These are phyloP conservation scores for Atethmia centrago DNA, from an alignment of 2,888 invertebrate genomes.

Conservation along the genomic window DNA sequence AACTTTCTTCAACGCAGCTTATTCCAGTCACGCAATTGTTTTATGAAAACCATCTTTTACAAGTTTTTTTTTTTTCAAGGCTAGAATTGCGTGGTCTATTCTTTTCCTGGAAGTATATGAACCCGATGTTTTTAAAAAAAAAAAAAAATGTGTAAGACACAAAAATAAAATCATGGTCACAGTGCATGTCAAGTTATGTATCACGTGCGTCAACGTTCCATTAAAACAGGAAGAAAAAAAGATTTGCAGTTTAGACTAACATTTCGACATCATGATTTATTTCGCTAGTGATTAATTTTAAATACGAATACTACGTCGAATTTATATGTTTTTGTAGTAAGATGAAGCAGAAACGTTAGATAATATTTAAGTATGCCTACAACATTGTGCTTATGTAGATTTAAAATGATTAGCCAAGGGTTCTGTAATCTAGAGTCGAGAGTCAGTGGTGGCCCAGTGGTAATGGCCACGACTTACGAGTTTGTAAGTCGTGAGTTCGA, in stretches of 20 bases:
- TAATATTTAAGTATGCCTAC: constrained; percentile 16
- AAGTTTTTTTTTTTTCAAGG: background rate
- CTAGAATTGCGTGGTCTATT: background rate
- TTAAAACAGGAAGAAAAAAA: constrained; percentile 73
- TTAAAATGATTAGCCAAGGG: background rate
- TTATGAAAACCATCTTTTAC: background rate
- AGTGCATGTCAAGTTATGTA: constrained; percentile 69
- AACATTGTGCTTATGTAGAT: background rate
- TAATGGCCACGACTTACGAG: no score
- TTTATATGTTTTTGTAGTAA: constrained; percentile 46
- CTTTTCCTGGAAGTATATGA: constrained; percentile 17
- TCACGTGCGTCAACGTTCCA: constrained; percentile 78
- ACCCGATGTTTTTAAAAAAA: constrained; percentile 41
- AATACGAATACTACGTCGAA: constrained; percentile 50
- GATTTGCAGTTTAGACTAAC: constrained; percentile 66
- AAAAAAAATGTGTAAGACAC: constrained; percentile 34
- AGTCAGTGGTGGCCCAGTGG: no score
- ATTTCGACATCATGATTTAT: constrained; percentile 61
- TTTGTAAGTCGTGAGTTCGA: no score
- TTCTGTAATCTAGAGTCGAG: no score
- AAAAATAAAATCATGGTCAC: constrained; percentile 73
- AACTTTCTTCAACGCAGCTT: background rate
- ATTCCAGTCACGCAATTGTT: background rate
- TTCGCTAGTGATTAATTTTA: constrained; percentile 47
- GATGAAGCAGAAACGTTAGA: constrained; percentile 18